These are phyloP conservation scores for Gorsachius goisagi DNA, from an alignment of 2,113 vertebrate genomes.

Conservation along the genomic window DNA sequence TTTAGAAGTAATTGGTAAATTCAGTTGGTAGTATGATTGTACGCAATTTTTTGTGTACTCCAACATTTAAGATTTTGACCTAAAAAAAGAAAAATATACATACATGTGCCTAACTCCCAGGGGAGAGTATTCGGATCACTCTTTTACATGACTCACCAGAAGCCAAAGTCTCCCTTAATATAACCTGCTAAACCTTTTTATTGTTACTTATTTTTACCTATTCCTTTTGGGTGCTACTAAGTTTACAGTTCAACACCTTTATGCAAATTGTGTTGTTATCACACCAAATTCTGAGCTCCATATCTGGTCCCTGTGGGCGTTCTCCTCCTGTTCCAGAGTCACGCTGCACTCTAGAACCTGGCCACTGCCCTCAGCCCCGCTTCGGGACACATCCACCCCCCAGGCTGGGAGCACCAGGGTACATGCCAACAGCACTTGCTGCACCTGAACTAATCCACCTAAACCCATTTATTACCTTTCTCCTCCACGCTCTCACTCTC, in stretches of 20 bases:
- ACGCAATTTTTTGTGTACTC: neutral
- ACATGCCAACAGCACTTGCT: neutral
- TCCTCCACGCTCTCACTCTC: neutral
- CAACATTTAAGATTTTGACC: neutral
- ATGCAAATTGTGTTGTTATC: neutral
- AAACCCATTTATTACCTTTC: neutral
- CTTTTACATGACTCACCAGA: neutral
- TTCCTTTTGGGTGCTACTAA: neutral
- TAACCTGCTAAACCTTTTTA: neutral
- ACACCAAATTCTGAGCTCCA: rapidly evolving
- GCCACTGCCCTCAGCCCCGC: neutral
- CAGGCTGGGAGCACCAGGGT: neutral
- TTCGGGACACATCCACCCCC: neutral
- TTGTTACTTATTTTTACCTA: neutral
- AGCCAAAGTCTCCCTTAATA: neutral
- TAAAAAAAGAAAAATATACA: neutral
- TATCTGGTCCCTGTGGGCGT: no score
- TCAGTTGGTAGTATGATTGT: neutral
- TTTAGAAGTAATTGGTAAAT: neutral
- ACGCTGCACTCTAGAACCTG: neutral
- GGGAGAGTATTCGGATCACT: neutral
- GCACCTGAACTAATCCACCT: neutral
- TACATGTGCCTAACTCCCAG: neutral
- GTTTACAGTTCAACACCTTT: neutral
- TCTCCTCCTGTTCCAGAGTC: rapidly evolving